Conservation (phyloP, 1,140 invertebrate genomes). For the Drosophila yakuba region DNA sequence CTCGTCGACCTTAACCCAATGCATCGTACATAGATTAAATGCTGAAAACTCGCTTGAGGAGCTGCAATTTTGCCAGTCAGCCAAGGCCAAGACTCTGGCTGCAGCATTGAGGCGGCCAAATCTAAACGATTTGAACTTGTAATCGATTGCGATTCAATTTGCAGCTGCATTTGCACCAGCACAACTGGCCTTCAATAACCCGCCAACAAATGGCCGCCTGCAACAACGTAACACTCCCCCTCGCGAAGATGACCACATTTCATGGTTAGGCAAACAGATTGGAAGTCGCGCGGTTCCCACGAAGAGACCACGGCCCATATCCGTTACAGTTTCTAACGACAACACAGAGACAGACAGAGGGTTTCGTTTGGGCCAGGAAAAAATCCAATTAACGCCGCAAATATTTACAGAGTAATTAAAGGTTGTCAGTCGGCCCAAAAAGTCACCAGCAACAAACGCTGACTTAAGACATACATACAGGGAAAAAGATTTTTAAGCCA, state of each 20-base stretch:
- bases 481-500: neutral
- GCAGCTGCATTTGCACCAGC: constrained; percentile 57
- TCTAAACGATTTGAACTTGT: constrained; percentile 81
- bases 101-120: constrained; percentile 76
- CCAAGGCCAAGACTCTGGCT: constrained; percentile 74
- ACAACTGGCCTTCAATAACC: neutral
- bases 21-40: constrained; percentile 78
- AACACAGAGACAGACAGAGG: constrained; percentile 2
- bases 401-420: constrained; percentile 80
- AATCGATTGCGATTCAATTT: constrained; percentile 77
- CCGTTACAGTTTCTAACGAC: constrained; percentile 55
- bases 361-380: constrained; percentile 14
- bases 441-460: constrained; percentile 18
- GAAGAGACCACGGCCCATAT: constrained; percentile 32
- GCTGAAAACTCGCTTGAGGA: constrained; percentile 79
- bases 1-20: constrained; percentile 84
- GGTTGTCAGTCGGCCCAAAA: constrained; percentile 42
- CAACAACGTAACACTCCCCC: neutral
- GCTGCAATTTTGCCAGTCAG: constrained; percentile 78
- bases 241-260: constrained; percentile 45
- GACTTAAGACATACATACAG: neutral
- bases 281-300: constrained; percentile 37
- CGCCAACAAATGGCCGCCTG: neutral
- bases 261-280: constrained; percentile 55
- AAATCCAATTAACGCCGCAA: constrained; percentile 78